Evolutionary conservation across 2,113 vertebrate species (phyloP), one percentile per base, ranked within the genome.

Genomic region (Chaetodon auriga): DNA sequence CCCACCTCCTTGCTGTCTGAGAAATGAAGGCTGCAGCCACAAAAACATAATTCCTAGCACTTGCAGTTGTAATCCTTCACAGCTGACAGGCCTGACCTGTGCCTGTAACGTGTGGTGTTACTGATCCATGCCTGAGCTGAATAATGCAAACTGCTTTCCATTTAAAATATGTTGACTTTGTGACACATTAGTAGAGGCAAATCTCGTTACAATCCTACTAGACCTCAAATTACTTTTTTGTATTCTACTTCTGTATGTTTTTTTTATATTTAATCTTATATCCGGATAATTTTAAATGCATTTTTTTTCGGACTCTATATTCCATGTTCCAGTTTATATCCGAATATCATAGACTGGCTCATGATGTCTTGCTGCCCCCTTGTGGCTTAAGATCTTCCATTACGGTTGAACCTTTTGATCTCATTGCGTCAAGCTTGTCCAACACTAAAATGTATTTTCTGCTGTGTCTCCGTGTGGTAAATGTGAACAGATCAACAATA

Each of bases 361-460:
- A 41, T 25, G 46, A 15, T 68, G 25, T 69, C 45, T 70, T 92
- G 65, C 75, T 85, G 77, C 90, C 87, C 68, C 64, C 92, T 63
- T 54, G 85, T 90, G 91, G 78, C 23, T 11, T 1, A 1, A 21
- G 1, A 0, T 41, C 1, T 48, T 7, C 21, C 3, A 55, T 46
- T 61, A 58, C 69, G 71, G 58, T 38, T 25, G 11, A 30, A 76
- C 36, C 13, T 65, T 61, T 53, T 46, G 53, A 68, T 54, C 23
- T 46, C n/a, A 3, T 10, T 19, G 54, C 11, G 1, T 25, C 30
- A 0, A 10, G 25, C 38, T 10, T 57, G 21, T 23, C 13, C 12
- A 54, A 18, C 38, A 21, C 55, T 9, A 5, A 41, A 23, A 35
- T 53, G 4, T 25, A 8, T 72, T 62, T 35, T 19, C 23, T 64